These are phyloP conservation scores for Protobothrops mucrosquamatus DNA, from an alignment of 2,113 vertebrate species.

Conservation along the genomic window DNA sequence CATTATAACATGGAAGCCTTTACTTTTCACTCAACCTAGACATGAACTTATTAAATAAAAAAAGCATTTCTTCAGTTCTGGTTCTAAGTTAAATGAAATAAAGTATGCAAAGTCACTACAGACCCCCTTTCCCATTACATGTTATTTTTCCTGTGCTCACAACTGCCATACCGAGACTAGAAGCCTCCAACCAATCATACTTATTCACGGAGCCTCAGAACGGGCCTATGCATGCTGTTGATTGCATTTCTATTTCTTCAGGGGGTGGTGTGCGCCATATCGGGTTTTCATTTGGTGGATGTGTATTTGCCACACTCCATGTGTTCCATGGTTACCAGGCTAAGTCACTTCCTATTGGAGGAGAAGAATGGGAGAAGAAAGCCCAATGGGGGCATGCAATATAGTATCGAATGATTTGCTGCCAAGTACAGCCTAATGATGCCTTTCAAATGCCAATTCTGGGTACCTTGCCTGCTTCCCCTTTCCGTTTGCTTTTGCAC, in stretches of 20 bases:
- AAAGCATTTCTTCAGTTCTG: not conserved
- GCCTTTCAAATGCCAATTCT: not conserved
- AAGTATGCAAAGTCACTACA: not conserved
- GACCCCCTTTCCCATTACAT: not conserved
- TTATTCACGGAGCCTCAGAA: not conserved
- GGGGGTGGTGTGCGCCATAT: not conserved
- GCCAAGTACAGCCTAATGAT: not conserved
- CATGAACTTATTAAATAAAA: not conserved
- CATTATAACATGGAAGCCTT: not conserved
- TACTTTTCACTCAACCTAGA: not conserved
- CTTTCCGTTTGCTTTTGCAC: not conserved
- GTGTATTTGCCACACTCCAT: not conserved
- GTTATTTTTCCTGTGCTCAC: not conserved
- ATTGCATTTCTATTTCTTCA: not conserved
- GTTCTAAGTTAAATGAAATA: not conserved
- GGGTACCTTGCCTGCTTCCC: not conserved
- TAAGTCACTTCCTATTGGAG: not conserved
- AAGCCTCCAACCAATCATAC: not conserved
- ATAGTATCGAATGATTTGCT: not conserved
- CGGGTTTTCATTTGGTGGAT: not conserved
- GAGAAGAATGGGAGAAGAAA: not conserved
- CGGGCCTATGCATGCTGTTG: not conserved
- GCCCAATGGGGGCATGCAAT: not conserved
- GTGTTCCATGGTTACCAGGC: not conserved
- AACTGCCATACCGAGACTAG: not conserved